These are phyloP conservation scores for Mobula hypostoma DNA, from an alignment of 2,113 vertebrate genomes.

Conservation along the genomic window DNA sequence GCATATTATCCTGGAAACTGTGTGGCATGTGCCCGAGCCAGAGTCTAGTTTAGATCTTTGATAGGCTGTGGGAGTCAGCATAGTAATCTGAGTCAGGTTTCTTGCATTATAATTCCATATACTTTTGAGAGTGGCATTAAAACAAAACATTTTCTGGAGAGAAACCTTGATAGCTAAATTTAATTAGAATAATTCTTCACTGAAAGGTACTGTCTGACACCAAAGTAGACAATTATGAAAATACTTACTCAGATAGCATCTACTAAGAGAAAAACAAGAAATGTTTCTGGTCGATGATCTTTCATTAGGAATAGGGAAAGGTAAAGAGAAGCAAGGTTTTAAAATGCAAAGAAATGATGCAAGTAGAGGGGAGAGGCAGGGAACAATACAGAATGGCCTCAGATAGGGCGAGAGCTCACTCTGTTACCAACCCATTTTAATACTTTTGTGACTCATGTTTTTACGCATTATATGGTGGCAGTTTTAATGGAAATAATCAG, in stretches of 20 bases:
- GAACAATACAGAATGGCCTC: background rate
- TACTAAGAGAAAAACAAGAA: too few relatives aligned
- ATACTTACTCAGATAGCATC: too few relatives aligned
- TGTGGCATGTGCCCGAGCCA: too few relatives aligned
- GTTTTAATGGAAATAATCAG: background rate
- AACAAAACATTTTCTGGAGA: background rate
- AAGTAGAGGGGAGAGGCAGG: background rate
- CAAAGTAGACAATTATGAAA: too few relatives aligned
- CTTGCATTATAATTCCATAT: background rate
- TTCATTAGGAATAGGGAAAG: background rate
- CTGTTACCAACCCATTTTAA: background rate
- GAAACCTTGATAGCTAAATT: background rate
- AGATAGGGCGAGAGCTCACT: background rate
- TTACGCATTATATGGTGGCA: background rate
- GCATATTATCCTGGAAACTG: background rate
- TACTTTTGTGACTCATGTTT: background rate
- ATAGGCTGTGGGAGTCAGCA: background rate
- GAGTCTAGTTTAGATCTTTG: background rate
- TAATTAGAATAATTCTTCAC: background rate
- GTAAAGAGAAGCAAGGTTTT: background rate
- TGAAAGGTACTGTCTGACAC: background rate
- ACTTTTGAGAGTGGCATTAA: background rate
- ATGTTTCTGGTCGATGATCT: too few relatives aligned
- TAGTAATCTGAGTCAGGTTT: background rate
- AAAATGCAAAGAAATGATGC: background rate